Base-by-base conservation (phyloP, 1,140 invertebrate genomes). In the Cydia strobilella region DNA sequence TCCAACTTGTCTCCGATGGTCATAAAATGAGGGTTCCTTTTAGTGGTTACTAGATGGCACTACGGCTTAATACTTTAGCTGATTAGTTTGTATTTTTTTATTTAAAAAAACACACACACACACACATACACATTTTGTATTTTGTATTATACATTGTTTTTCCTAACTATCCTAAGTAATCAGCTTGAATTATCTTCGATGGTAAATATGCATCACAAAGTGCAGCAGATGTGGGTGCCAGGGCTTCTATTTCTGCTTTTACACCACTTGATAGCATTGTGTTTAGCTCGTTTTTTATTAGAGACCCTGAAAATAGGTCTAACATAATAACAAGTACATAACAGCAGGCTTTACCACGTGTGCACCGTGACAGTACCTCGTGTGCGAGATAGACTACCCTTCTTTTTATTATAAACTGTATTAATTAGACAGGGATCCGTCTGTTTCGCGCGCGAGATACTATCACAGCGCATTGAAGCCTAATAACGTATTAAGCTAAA, bases 201-300 rank as follows among this genome's bases (percentile, higher is more conserved):
- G 90, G 89, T 23, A 92, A 73, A 69, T 92, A 92, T 0, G 85
- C 85, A 73, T 92, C 90, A 74, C 89, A 91, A 1, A 92, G 82
- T 0, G 87, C 87, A 9, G 88, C 85, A 6, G 84, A 77, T 12
- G 84, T 87, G 3, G 87, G 82, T 0, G 85, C 86, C 54, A 92
- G 73, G 0, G 87, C 87, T 80, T 92, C 90, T 54, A 92, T 86
- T 73, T 92, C 90, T 0, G 87, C 89, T 72, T 92, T 92, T 0
- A 87, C 62, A 1, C 87, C 88, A 65, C 82, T 82, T 10, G 73
- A 42, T 54, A 88, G 73, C 86, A 91, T 90, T 48, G 74, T 74
- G 15, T 75, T 73, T 18, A 91, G 75, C 31, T 92, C 90, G 72
- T 86, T 78, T 76, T 85, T 89, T 35, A 92, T 86, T 15, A 63